phyloP scores from a whole-genome alignment of 2,888 invertebrate species.

The Ptychoptera albimana region DNA sequence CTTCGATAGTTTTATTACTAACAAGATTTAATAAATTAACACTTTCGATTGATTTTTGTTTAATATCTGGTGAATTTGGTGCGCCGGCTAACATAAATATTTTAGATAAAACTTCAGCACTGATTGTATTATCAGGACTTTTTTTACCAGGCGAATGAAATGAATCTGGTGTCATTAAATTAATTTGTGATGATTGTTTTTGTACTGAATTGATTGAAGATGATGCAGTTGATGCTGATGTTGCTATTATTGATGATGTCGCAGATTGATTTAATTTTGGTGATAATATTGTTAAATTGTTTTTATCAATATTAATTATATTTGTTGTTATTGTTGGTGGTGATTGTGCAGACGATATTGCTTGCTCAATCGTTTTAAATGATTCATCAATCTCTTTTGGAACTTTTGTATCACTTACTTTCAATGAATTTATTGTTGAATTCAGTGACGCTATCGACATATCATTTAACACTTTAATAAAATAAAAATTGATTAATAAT shows the following conservation, averaged over 20 bases:
- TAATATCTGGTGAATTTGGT: slow-evolving; percentile 13
- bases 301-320: no score
- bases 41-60: slow-evolving; percentile 18
- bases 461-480: neutral
- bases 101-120: slow-evolving; percentile 27
- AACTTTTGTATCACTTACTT: neutral
- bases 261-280: neutral
- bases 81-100: slow-evolving; percentile 29
- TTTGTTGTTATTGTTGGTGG: neutral
- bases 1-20: slow-evolving; percentile 27
- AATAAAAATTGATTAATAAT: no score
- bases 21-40: slow-evolving; percentile 24
- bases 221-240: neutral
- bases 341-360: neutral
- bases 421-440: slow-evolving; percentile 6
- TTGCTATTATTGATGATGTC: neutral
- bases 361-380: neutral
- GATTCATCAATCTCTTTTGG: neutral
- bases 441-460: slow-evolving; percentile 1
- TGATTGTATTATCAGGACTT: slow-evolving; percentile 17
- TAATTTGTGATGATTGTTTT: slow-evolving; percentile 34
- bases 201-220: slow-evolving; percentile 5
- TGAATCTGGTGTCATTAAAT: slow-evolving; percentile 77
- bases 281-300: no score
- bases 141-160: slow-evolving; percentile 43